Evolutionary conservation across 2,888 invertebrate genomes (phyloP).

Genomic region (Sialis lutaria): DNA sequence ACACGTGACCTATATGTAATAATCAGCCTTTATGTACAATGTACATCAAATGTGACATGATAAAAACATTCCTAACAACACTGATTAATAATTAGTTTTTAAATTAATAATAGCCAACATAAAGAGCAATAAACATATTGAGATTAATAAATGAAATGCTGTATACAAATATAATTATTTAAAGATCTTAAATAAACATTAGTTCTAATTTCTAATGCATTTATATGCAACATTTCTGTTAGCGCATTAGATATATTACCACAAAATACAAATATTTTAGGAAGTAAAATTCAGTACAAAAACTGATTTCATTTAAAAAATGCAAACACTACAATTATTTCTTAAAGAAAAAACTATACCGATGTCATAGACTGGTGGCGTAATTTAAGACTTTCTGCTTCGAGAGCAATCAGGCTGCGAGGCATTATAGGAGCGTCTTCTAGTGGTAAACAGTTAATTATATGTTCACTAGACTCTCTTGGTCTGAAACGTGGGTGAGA

Average conservation of each 20-base stretch:
- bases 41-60: too few species aligned
- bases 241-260: too few species aligned
- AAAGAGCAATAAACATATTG: too few species aligned
- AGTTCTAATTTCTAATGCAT: neutral
- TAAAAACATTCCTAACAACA: too few species aligned
- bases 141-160: neutral
- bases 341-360: constrained; percentile 21
- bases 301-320: too few species aligned
- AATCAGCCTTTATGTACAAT: too few species aligned
- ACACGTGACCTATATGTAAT: too few species aligned
- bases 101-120: too few species aligned
- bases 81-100: too few species aligned
- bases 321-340: neutral
- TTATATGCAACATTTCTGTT: neutral
- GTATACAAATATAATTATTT: neutral
- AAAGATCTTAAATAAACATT: neutral
- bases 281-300: too few species aligned
- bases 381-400: constrained; percentile 52
- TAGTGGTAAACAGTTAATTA: constrained; percentile 55
- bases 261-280: too few species aligned
- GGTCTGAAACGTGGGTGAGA: constrained; percentile 76
- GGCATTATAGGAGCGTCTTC: constrained; percentile 54
- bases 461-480: constrained; percentile 57
- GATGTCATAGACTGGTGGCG: constrained; percentile 35
- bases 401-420: constrained; percentile 47